These are phyloP conservation scores for Drosophila teissieri DNA, from an alignment of 1,140 invertebrate genomes.

Conservation along the genomic window DNA sequence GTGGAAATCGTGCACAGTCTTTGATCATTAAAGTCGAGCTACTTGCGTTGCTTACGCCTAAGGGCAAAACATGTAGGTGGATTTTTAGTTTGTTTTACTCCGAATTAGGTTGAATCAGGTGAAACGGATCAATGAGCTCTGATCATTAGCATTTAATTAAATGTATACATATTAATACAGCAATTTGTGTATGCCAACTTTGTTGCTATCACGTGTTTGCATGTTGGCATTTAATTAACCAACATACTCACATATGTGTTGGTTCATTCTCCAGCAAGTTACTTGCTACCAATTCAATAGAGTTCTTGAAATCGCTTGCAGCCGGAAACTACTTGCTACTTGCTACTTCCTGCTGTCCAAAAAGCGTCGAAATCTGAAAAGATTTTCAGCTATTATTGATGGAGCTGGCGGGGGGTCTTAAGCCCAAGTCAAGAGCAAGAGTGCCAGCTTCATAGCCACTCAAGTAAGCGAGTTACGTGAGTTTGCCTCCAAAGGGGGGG, in stretches of 20 bases:
- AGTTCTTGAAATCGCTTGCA: neutral
- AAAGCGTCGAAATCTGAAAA: neutral
- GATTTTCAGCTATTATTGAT: slow-evolving; percentile 30
- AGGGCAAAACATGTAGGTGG: neutral
- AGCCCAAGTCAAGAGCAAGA: slow-evolving; percentile 21
- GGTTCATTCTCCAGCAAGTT: neutral
- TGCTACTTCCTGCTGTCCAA: neutral
- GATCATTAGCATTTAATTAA: slow-evolving; percentile 4
- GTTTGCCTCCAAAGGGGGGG: slow-evolving; percentile 5
- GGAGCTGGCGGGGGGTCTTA: neutral
- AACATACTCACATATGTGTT: too few relatives aligned
- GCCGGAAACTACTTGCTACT: too few relatives aligned
- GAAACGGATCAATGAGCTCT: neutral
- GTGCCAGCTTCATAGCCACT: slow-evolving; percentile 28
- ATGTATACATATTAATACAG: too few relatives aligned
- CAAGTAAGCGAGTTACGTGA: slow-evolving; percentile 44
- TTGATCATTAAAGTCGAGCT: slow-evolving; percentile 1
- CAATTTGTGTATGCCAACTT: neutral
- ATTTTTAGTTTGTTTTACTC: neutral
- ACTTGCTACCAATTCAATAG: too few relatives aligned
- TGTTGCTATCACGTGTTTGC: neutral
- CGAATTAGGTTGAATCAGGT: too few relatives aligned
- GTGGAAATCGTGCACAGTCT: neutral
- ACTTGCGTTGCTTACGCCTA: neutral
- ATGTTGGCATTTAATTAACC: neutral